Percentiles rank a stretch among this genome's conserved stretches.
These are phyloP conservation scores for Syrrhaptes paradoxus DNA, from an alignment of 2,113 vertebrate species.

Conservation along the genomic window DNA sequence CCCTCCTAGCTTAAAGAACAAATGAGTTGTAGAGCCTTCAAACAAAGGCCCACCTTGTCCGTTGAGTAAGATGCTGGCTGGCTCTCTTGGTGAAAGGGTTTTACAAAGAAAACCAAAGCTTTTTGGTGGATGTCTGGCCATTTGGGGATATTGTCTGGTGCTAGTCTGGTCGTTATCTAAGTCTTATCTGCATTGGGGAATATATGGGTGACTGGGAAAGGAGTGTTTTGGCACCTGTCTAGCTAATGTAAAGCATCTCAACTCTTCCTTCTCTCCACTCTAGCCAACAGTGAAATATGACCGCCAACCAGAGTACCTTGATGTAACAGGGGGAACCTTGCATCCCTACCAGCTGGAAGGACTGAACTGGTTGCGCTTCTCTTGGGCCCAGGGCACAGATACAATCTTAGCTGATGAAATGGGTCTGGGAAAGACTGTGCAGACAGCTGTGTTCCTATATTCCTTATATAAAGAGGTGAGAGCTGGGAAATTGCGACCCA, in stretches of 20 bases:
- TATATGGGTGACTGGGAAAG: neutral
- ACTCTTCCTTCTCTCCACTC: neutral
- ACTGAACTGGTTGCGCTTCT: slow-evolving; percentile 96
- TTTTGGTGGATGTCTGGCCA: neutral
- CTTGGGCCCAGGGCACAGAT: slow-evolving; percentile 97
- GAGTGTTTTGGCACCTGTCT: neutral
- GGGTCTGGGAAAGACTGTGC: slow-evolving; percentile 97
- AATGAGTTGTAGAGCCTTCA: neutral
- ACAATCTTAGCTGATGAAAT: slow-evolving; percentile 98
- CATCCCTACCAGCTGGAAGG: slow-evolving; percentile 98
- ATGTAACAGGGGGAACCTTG: slow-evolving; percentile 90
- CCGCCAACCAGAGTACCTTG: slow-evolving; percentile 92
- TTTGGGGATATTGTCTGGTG: neutral
- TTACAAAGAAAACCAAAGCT: neutral
- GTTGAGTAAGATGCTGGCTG: neutral
- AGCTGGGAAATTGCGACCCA: neutral
- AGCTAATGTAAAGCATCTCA: neutral
- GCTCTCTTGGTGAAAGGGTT: neutral
- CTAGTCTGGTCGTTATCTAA: neutral
- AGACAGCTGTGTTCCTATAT: slow-evolving; percentile 96
- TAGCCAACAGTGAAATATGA: slow-evolving; percentile 98
- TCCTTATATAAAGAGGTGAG: slow-evolving; percentile 96
- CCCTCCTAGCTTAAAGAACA: neutral
- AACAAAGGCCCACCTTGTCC: neutral
- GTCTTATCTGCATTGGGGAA: neutral